Base-by-base conservation (phyloP, 2,888 invertebrate species). In the Parnassius mnemosyne region DNA sequence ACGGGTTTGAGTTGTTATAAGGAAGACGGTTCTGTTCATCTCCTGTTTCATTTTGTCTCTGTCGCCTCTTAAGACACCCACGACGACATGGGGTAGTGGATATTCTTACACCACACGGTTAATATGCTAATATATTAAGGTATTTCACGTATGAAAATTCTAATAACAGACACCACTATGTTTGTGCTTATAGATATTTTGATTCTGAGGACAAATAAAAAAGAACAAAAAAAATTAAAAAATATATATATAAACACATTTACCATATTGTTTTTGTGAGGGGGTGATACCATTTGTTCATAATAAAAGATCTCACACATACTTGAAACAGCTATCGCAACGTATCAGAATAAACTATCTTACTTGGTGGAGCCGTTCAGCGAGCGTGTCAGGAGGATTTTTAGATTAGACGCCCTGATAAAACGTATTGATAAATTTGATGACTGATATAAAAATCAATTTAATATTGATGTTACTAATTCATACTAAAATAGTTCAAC, bases 231-330 rank as follows among this genome's bases (percentile, higher is more conserved):
- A 53, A 49, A 9, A 64, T 16, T 16, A 16, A 16, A 16, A 16
- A 16, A 16, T 16, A 16, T n/a, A n/a, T 1, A 16, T 51, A 25
- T 2, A 13, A 11, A 42, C 25, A 47, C 41, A 61, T 66, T 65
- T 72, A 82, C 82, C 82, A 81, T 76, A 82, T 82, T 61, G 81
- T 73, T 73, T 80, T 82, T 49, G 71, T 74, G 55, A 82, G 74
- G 42, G 82, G 71, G 50, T 80, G 69, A 53, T 75, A 68, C 67
- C 80, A 83, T 65, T 79, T 83, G 69, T 74, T 71, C 66, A 77
- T 71, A 74, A 75, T 75, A 42, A 53, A 53, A 57, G 2, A 58
- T 51, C 13, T 44, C 50, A 44, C 53, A 53, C 62, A 63, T 63
- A 51, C 54, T 63, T 53, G 44, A 53, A 51, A 58, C 34, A 52